Evolutionary conservation across 2,113 vertebrate species (phyloP).

Genomic region (Siniperca knerii): DNA sequence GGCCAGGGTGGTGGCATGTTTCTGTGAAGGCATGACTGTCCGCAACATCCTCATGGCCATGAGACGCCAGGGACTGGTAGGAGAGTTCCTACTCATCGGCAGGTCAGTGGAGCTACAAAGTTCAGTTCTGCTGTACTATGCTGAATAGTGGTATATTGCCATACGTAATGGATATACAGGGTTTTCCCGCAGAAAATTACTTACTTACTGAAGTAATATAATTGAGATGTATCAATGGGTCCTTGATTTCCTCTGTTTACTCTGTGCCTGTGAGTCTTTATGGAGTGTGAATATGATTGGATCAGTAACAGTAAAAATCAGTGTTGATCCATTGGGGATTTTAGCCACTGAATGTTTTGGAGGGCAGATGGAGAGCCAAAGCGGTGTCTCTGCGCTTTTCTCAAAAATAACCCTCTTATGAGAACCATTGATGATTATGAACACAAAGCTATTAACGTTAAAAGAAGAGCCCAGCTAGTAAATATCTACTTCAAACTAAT

Average conservation of each 20-base stretch:
- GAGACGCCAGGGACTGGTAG: slow-evolving; percentile 91
- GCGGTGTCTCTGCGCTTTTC: neutral
- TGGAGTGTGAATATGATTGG: neutral
- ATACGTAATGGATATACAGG: neutral
- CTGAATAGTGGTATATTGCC: neutral
- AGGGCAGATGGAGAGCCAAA: slow-evolving; percentile 36
- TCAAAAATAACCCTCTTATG: slow-evolving; percentile 17
- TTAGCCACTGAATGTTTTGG: slow-evolving; percentile 21
- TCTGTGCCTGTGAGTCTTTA: neutral
- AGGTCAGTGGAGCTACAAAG: slow-evolving; percentile 88
- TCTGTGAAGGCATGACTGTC: slow-evolving; percentile 99
- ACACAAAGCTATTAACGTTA: neutral
- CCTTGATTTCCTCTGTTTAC: neutral
- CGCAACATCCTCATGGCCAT: slow-evolving; percentile 97
- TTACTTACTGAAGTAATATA: neutral
- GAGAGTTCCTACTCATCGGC: slow-evolving; percentile 95
- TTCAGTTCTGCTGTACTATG: neutral
- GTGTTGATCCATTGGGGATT: slow-evolving; percentile 14
- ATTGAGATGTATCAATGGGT: neutral
- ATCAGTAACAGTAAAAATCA: neutral
- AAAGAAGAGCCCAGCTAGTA: neutral
- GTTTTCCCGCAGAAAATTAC: neutral
- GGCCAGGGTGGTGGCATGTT: slow-evolving; percentile 96
- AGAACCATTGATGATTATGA: slow-evolving; percentile 10
- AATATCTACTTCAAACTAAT: slow-evolving; percentile 8